Percentiles rank a stretch among this genome's conserved stretches.
Evolutionary conservation across 2,113 vertebrate species (phyloP).

Genomic region (Mus musculus): DNA sequence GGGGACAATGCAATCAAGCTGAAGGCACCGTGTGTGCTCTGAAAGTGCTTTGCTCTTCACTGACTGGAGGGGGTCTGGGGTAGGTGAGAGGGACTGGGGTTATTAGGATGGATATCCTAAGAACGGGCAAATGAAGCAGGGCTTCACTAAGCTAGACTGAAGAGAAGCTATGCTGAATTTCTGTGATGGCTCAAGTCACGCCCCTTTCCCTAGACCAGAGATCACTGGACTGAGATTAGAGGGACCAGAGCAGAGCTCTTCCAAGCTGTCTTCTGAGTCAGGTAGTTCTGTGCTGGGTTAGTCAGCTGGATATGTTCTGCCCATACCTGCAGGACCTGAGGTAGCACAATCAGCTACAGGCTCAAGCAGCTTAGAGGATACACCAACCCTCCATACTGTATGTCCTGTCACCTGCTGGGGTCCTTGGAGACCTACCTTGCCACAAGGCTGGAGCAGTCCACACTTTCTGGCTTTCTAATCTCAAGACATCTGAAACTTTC

Average conservation of each 20-base stretch:
- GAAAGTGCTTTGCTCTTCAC: neutral
- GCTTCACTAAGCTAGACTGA: neutral
- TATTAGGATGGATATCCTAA: neutral
- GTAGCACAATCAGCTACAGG: slow-evolving; percentile 85
- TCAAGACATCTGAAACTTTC: slow-evolving; percentile 91
- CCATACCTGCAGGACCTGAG: slow-evolving; percentile 76
- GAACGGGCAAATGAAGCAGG: neutral
- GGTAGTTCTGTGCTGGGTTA: neutral
- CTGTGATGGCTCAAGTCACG: neutral
- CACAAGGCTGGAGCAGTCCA: slow-evolving; percentile 61
- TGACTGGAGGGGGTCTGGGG: neutral
- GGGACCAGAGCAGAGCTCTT: neutral
- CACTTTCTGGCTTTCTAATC: slow-evolving; percentile 90
- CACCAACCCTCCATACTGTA: slow-evolving; percentile 86
- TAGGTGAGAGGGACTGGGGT: neutral
- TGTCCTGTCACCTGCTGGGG: slow-evolving; percentile 86
- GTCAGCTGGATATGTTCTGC: too few species aligned
- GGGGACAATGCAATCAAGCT: neutral
- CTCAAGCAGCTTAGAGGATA: slow-evolving; percentile 88
- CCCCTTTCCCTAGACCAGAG: neutral
- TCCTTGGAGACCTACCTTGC: slow-evolving; percentile 84
- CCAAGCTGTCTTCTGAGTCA: neutral
- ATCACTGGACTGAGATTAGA: neutral
- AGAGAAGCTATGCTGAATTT: neutral
- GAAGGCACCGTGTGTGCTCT: neutral